phyloP scores from a whole-genome alignment of 1,140 invertebrate species.

The Drosophila quadrilineata region DNA sequence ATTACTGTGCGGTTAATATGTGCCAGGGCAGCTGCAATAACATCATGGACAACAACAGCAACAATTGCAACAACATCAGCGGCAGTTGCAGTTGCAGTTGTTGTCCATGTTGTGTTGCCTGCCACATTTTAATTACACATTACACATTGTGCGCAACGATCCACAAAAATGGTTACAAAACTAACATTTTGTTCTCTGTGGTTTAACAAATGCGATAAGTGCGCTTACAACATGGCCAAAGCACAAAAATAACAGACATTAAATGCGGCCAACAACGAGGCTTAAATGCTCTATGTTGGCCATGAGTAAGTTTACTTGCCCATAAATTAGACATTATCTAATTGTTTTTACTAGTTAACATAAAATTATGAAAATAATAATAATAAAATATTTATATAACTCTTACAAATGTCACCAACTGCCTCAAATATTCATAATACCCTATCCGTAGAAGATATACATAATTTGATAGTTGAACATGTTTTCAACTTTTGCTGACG shows the following conservation, averaged over 20 bases:
- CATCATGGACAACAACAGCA: conserved; percentile 5
- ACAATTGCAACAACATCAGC: background rate
- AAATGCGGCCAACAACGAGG: background rate
- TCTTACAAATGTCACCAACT: background rate
- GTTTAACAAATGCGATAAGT: conserved; percentile 52
- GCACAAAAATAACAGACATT: background rate
- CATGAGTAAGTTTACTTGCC: background rate
- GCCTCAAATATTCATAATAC: background rate
- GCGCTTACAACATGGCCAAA: background rate
- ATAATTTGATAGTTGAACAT: conserved; percentile 47
- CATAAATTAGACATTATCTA: too few relatives aligned
- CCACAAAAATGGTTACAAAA: conserved; percentile 51
- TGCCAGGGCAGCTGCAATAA: conserved; percentile 27
- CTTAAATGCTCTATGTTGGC: conserved; percentile 1
- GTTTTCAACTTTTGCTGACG: conserved; percentile 46
- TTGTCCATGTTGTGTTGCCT: conserved; percentile 54
- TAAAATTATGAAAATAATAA: too few relatives aligned
- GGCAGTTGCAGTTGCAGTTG: conserved; percentile 29
- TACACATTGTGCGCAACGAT: conserved; percentile 50
- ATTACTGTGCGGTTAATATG: conserved; percentile 65
- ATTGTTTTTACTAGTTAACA: too few relatives aligned
- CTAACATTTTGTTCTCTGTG: conserved; percentile 66
- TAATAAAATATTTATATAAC: background rate
- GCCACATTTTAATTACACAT: conserved; percentile 75
- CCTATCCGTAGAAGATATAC: background rate